These are phyloP conservation scores for Gonatopus flavifemur DNA, from an alignment of 1,140 invertebrate genomes.

Conservation along the genomic window DNA sequence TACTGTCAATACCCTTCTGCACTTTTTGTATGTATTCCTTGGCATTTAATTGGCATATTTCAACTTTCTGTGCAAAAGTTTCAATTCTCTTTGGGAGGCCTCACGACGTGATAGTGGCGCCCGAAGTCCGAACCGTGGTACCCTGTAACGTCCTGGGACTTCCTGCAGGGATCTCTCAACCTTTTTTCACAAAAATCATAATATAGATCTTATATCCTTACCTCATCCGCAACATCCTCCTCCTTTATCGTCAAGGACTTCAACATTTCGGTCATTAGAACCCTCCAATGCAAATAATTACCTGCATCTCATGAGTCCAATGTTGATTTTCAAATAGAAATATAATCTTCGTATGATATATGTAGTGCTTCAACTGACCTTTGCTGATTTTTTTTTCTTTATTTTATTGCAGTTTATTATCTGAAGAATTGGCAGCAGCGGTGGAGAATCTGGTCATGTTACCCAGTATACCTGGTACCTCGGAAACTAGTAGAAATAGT, in stretches of 20 bases:
- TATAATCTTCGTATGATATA: slow-evolving; percentile 7
- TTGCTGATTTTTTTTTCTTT: slow-evolving; percentile 20
- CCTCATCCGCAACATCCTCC: neutral
- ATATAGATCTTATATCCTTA: neutral
- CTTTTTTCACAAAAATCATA: neutral
- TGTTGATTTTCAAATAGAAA: too few relatives aligned
- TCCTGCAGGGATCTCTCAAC: slow-evolving; percentile 46
- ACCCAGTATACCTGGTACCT: slow-evolving; percentile 44
- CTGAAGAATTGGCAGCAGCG: slow-evolving; percentile 53
- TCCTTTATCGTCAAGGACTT: neutral
- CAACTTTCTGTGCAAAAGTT: too few relatives aligned
- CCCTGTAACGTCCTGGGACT: slow-evolving; percentile 55
- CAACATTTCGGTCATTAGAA: too few relatives aligned
- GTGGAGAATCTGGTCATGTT: slow-evolving; percentile 54
- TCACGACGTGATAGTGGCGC: slow-evolving; percentile 53
- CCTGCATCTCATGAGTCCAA: too few relatives aligned
- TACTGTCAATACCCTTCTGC: too few relatives aligned
- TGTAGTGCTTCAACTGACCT: neutral
- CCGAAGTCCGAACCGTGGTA: slow-evolving; percentile 44
- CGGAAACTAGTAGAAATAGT: slow-evolving; percentile 47
- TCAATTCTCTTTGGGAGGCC: slow-evolving; percentile 51
- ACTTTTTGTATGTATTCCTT: too few relatives aligned
- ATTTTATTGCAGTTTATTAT: slow-evolving; percentile 41
- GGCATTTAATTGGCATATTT: too few relatives aligned
- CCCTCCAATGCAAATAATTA: too few relatives aligned